Evolutionary conservation across 2,888 invertebrate genomes (phyloP), one percentile per base, ranked within the genome.

Genomic region (Hirtodrosophila histrioides): DNA sequence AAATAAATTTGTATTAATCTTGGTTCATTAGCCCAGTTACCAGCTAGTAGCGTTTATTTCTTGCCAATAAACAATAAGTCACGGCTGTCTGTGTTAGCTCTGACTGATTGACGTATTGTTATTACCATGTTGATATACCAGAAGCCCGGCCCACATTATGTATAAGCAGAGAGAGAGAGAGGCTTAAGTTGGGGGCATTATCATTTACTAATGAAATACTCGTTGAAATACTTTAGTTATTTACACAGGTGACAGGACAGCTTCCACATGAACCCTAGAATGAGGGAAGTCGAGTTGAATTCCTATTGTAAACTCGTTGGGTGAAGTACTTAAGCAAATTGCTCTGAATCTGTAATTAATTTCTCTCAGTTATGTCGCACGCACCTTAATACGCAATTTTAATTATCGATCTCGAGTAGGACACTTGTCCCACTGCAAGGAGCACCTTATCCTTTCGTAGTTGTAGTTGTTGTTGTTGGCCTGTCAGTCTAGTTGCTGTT

Each of bases 371-470:
- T 51, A 54, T 70, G 63, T 51, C 45, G 71, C 50, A 55, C 31
- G 49, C 45, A 57, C 48, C 53, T 46, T 39, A 39, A 57, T 35
- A 39, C 37, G 36, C 55, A 41, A 57, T 72, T 31, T 54, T 50
- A 58, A 48, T 73, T 57, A 77, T 74, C 74, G 78, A 74, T 77
- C 77, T 11, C 31, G 24, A 56, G 41, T 10, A 12, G 65, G 36
- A 49, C 56, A 55, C 37, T 53, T 55, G 51, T 27, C 43, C 53
- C 39, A 12, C 17, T 17, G 17, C 9, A 44, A 12, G 29, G 44
- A 40, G 45, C 41, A 50, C 27, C 27, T 27, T 27, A 8, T 33
- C 8, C 46, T 24, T 2, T 10, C 2, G 33, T 17, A 5, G 49
- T n/a, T 27, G 27, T 48, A 1, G 27, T 27, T 17, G 1, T 17